Conservation (phyloP, 2,888 invertebrate genomes). For the Ischnura elegans region DNA sequence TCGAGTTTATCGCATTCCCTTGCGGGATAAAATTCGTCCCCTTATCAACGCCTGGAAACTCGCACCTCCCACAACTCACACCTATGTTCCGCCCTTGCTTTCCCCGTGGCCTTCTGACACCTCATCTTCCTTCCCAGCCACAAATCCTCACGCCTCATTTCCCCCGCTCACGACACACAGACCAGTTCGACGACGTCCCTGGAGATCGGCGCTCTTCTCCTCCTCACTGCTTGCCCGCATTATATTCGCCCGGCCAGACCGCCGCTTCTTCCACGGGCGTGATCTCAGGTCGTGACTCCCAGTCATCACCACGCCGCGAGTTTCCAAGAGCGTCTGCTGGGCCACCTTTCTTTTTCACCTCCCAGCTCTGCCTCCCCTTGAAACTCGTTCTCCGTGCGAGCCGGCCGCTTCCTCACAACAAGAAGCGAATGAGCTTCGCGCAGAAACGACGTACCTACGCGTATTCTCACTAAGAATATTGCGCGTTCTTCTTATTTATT, state of each 20-base stretch:
- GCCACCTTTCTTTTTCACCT: not conserved
- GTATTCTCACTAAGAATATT: no score
- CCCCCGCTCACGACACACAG: conserved; percentile 25
- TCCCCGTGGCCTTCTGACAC: not conserved
- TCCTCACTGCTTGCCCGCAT: not conserved
- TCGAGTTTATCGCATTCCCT: not conserved
- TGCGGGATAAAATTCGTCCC: not conserved
- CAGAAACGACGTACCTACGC: no score
- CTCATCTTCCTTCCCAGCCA: not conserved
- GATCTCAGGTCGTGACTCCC: conserved; percentile 41
- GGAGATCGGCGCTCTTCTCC: conserved; percentile 14
- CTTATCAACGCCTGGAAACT: not conserved
- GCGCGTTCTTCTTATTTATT: no score
- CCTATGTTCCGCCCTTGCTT: not conserved
- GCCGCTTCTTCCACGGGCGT: not conserved
- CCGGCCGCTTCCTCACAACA: not conserved
- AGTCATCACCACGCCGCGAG: not conserved
- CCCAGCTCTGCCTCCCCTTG: not conserved
- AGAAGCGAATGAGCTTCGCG: not conserved
- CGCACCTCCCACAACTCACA: not conserved
- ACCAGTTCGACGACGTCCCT: conserved; percentile 32
- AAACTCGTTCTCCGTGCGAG: not conserved
- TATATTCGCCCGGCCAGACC: no score
- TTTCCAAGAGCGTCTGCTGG: not conserved
- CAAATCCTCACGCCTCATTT: conserved; percentile 41